Percentiles rank a stretch among this genome's conserved stretches.
These are phyloP conservation scores for Glareola pratincola DNA, from an alignment of 2,113 vertebrate species.

Conservation along the genomic window DNA sequence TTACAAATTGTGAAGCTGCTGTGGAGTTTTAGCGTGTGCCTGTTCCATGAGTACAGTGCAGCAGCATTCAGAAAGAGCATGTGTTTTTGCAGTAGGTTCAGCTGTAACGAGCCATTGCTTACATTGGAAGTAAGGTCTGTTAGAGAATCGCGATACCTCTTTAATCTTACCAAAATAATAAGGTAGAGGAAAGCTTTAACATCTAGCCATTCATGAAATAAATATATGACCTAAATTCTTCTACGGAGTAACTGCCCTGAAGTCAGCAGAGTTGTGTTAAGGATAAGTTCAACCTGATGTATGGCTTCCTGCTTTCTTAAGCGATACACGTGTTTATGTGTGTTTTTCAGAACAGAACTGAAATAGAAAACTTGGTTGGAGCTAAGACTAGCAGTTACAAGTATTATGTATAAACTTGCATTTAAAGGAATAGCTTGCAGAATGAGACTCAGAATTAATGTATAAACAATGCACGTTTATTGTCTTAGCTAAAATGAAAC, in stretches of 20 bases:
- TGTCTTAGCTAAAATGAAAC: not conserved
- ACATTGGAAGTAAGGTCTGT: not conserved
- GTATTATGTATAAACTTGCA: not conserved
- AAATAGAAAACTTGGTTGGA: not conserved
- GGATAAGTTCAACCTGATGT: conserved; percentile 15
- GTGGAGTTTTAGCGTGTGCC: not conserved
- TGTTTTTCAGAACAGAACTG: not conserved
- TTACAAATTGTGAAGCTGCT: not conserved
- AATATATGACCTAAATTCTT: conserved; percentile 46
- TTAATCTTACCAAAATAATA: conserved; percentile 19
- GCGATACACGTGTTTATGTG: not conserved
- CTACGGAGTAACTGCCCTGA: not conserved
- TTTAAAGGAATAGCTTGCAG: not conserved
- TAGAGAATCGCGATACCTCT: not conserved
- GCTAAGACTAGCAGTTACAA: not conserved
- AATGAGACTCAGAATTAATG: not conserved
- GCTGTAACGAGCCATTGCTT: conserved; percentile 3
- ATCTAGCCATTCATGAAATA: conserved; percentile 29
- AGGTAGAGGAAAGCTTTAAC: conserved; percentile 8
- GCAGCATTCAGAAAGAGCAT: not conserved
- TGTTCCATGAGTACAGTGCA: not conserved
- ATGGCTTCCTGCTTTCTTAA: conserved; percentile 32
- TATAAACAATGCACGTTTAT: not conserved
- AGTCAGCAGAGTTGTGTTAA: conserved; percentile 42
- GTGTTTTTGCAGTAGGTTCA: not conserved